Evolutionary conservation across 2,888 invertebrate species (phyloP).

Genomic region (Nymphalis c-album): DNA sequence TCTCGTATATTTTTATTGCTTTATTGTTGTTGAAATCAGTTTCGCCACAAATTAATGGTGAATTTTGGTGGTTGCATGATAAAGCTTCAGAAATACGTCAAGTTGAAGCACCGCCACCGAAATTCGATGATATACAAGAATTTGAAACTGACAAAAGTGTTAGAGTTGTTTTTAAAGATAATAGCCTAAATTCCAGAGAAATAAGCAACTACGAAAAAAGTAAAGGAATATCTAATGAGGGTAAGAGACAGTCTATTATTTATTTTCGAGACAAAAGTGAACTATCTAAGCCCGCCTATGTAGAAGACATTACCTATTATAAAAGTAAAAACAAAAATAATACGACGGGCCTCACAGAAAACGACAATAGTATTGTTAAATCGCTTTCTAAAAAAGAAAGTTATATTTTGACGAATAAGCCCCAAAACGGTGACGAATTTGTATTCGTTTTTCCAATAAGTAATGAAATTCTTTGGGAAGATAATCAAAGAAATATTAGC

Average conservation of each 20-base stretch:
- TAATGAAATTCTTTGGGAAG: slow-evolving; percentile 19
- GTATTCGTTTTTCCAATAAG: slow-evolving; percentile 53
- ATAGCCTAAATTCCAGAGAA: slow-evolving; percentile 28
- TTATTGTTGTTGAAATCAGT: slow-evolving; percentile 48
- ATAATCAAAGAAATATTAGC: slow-evolving; percentile 19
- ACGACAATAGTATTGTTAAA: slow-evolving; percentile 20
- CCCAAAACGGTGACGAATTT: slow-evolving; percentile 46
- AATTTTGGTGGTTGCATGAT: slow-evolving; percentile 72
- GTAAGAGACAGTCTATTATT: slow-evolving; percentile 9
- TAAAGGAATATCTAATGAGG: slow-evolving; percentile 14
- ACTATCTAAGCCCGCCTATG: slow-evolving; percentile 20
- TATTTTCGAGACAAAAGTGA: slow-evolving; percentile 29
- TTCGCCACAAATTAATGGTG: slow-evolving; percentile 62
- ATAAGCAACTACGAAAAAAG: slow-evolving; percentile 1
- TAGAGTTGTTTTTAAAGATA: slow-evolving; percentile 61
- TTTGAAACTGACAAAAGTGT: slow-evolving; percentile 67
- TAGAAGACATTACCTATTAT: slow-evolving; percentile 6
- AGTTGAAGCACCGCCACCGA: slow-evolving; percentile 50
- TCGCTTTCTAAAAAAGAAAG: slow-evolving; percentile 23
- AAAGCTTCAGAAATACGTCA: slow-evolving; percentile 54
- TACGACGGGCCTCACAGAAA: slow-evolving; percentile 23
- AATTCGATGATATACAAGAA: slow-evolving; percentile 59
- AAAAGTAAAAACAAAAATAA: slow-evolving; percentile 22
- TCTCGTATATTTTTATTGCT: slow-evolving; percentile 44
- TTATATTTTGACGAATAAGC: slow-evolving; percentile 11